Percentiles rank a stretch among this genome's conserved stretches.
phyloP scores from a whole-genome alignment of 2,797 vertebrate genomes.

The Sebastes itinus region DNA sequence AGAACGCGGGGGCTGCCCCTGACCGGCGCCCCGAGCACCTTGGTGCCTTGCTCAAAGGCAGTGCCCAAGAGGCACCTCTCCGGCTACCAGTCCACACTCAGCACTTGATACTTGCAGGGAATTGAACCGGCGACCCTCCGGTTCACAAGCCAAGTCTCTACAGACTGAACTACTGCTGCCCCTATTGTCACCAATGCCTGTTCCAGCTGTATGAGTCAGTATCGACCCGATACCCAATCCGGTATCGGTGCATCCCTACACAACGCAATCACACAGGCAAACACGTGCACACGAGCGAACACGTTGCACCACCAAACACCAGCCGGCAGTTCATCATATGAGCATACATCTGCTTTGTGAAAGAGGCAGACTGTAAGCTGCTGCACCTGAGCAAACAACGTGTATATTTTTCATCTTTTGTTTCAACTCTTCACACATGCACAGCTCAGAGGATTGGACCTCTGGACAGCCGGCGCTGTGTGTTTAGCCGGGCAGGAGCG shows the following conservation, averaged over 20 bases:
- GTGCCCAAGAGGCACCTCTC: too few relatives aligned
- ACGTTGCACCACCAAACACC: constrained; percentile 12
- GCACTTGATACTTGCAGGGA: too few relatives aligned
- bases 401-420: constrained; percentile 53
- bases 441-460: constrained; percentile 55
- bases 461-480: constrained; percentile 12
- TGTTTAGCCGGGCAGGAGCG: constrained; percentile 42
- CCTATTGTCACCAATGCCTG: too few relatives aligned
- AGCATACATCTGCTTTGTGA: constrained; percentile 50
- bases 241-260: neutral
- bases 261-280: constrained; percentile 5
- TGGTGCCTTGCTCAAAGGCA: too few relatives aligned
- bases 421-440: constrained; percentile 63
- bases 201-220: too few relatives aligned
- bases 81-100: too few relatives aligned
- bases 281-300: neutral
- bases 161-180: too few relatives aligned
- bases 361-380: constrained; percentile 50
- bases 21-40: too few relatives aligned
- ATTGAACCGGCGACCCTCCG: too few relatives aligned
- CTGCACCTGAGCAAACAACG: constrained; percentile 55
- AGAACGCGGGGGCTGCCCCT: too few relatives aligned
- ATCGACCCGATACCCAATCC: too few relatives aligned
- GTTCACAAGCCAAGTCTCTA: too few relatives aligned
- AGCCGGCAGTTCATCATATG: constrained; percentile 55